Conservation (phyloP, 2,888 invertebrate species). For the Aleiodes alternator region DNA sequence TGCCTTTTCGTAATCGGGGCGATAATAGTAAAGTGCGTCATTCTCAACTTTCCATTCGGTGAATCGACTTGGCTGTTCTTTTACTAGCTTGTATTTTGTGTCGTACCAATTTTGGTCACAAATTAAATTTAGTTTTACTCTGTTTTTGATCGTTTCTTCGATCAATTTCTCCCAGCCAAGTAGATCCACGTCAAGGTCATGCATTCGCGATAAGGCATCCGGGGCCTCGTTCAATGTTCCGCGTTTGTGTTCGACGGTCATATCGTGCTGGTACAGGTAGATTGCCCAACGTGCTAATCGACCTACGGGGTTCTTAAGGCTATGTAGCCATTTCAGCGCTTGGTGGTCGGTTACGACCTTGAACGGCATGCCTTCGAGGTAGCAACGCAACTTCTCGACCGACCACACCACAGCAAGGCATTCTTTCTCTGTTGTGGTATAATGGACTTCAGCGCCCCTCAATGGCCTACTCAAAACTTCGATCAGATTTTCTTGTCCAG, state of each 20-base stretch:
- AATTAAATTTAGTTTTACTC: neutral
- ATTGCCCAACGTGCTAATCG: constrained; percentile 50
- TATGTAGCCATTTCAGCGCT: constrained; percentile 45
- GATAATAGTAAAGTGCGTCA: neutral
- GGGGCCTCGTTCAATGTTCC: constrained; percentile 51
- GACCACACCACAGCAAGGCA: too few relatives aligned
- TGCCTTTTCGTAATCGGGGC: constrained; percentile 42
- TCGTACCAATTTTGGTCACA: constrained; percentile 33
- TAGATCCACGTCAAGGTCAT: constrained; percentile 40
- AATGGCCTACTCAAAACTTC: constrained; percentile 49
- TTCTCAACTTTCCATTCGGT: constrained; percentile 37
- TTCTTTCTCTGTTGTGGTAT: too few relatives aligned
- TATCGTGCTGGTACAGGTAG: constrained; percentile 40
- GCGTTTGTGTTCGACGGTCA: constrained; percentile 43
- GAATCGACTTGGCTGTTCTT: neutral
- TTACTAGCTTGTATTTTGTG: constrained; percentile 36
- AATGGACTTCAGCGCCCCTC: constrained; percentile 39
- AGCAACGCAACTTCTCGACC: too few relatives aligned
- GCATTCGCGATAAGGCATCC: constrained; percentile 47
- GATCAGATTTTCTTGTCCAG: constrained; percentile 43
- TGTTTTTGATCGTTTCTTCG: constrained; percentile 1
- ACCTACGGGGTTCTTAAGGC: constrained; percentile 28
- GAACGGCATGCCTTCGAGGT: constrained; percentile 32
- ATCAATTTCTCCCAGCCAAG: constrained; percentile 38
- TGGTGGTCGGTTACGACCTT: constrained; percentile 56